These are phyloP conservation scores for Toxotes chatareus DNA, from an alignment of 2,113 vertebrate species.

Conservation along the genomic window DNA sequence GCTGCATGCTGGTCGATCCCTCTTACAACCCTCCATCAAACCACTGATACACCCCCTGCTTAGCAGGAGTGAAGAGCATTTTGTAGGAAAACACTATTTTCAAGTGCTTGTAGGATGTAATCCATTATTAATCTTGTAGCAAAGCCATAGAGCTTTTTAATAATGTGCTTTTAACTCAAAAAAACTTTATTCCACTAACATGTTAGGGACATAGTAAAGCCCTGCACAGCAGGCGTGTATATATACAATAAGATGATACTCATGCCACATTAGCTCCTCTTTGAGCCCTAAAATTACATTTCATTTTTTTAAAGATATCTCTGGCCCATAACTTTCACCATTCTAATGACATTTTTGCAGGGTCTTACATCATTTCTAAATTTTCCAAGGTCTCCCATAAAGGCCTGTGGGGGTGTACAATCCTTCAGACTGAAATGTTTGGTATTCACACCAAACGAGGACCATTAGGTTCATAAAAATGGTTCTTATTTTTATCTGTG, in stretches of 20 bases:
- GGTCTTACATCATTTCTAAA: slow-evolving; percentile 60
- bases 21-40: slow-evolving; percentile 44
- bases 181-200: background rate
- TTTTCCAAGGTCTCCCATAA: slow-evolving; percentile 38
- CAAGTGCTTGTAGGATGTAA: background rate
- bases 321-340: slow-evolving; percentile 38
- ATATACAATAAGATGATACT: background rate
- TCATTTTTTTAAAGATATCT: slow-evolving; percentile 15
- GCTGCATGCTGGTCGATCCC: slow-evolving; percentile 48
- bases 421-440: slow-evolving; percentile 53
- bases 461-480: slow-evolving; percentile 32
- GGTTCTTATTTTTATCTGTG: slow-evolving; percentile 8
- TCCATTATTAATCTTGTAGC: slow-evolving; percentile 8
- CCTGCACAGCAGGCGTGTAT: background rate
- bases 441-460: slow-evolving; percentile 41
- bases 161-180: background rate
- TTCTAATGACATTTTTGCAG: slow-evolving; percentile 43
- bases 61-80: slow-evolving; percentile 1
- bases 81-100: slow-evolving; percentile 5
- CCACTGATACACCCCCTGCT: slow-evolving; percentile 3
- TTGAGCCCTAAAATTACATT: background rate
- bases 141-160: background rate
- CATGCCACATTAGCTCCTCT: background rate
- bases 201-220: background rate
- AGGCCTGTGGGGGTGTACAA: slow-evolving; percentile 41